Conservation (phyloP, 2,888 invertebrate genomes). For the Platycnemis pennipes region DNA sequence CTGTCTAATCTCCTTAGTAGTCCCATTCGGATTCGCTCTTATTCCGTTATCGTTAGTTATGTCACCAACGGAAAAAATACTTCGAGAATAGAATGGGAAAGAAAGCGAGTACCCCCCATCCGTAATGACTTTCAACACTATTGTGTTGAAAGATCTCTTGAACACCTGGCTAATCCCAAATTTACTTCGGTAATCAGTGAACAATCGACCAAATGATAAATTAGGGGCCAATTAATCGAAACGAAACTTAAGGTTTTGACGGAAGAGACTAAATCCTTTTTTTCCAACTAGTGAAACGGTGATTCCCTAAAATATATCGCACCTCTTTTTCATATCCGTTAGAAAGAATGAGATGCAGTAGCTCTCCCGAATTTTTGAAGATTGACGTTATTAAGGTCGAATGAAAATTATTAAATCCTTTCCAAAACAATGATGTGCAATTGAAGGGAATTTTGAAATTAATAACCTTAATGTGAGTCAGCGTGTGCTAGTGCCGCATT, state of each 20-base stretch:
- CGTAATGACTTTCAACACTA: not conserved
- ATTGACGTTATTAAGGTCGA: too few relatives aligned
- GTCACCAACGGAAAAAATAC: not conserved
- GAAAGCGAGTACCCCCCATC: not conserved
- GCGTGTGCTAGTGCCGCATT: too few relatives aligned
- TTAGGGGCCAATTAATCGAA: not conserved
- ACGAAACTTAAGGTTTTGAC: not conserved
- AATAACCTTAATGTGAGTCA: too few relatives aligned
- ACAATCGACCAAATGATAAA: not conserved
- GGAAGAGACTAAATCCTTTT: not conserved
- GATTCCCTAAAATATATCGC: too few relatives aligned
- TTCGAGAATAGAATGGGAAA: not conserved
- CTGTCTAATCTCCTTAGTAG: constrained; percentile 14
- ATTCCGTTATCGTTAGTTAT: constrained; percentile 44
- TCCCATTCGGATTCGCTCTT: constrained; percentile 28
- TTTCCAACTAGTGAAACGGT: too few relatives aligned
- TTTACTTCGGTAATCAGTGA: not conserved
- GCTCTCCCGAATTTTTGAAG: too few relatives aligned
- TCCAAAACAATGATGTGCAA: too few relatives aligned
- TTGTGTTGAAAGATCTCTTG: not conserved
- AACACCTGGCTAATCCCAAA: not conserved
- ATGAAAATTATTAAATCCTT: too few relatives aligned
- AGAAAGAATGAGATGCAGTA: too few relatives aligned
- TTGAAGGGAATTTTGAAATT: too few relatives aligned
- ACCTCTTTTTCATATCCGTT: too few relatives aligned